These are phyloP conservation scores for Euura lappo DNA, from an alignment of 1,140 invertebrate genomes.

Conservation along the genomic window DNA sequence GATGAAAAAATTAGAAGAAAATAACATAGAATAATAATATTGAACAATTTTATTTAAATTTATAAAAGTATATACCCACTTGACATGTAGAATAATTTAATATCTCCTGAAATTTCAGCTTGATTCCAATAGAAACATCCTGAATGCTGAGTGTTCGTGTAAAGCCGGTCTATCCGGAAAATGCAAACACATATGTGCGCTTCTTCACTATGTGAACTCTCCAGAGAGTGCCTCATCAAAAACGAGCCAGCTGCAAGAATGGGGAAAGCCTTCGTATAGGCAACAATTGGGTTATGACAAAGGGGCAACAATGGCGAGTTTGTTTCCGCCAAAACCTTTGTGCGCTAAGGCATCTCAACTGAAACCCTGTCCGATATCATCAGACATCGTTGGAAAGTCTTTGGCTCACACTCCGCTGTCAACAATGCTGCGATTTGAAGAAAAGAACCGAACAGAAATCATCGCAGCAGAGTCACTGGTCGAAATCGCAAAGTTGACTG, in stretches of 20 bases:
- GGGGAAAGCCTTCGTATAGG: slow-evolving; percentile 21
- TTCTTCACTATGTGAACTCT: slow-evolving; percentile 23
- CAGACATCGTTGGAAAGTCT: slow-evolving; percentile 8
- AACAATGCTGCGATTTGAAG: slow-evolving; percentile 15
- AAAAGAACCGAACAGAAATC: slow-evolving; percentile 19
- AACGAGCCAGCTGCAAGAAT: slow-evolving; percentile 21
- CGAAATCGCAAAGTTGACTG: background rate
- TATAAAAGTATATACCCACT: background rate
- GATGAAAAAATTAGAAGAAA: too few species aligned
- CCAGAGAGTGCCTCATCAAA: slow-evolving; percentile 16
- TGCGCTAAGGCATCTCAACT: background rate
- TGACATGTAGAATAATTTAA: slow-evolving; percentile 6
- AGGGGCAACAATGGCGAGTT: slow-evolving; percentile 14
- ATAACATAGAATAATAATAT: too few species aligned
- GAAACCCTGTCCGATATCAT: background rate
- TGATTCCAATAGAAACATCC: slow-evolving; percentile 17
- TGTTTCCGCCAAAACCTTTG: slow-evolving; percentile 11
- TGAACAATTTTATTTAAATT: too few species aligned
- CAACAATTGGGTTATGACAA: slow-evolving; percentile 23
- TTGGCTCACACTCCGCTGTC: slow-evolving; percentile 2
- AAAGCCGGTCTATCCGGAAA: slow-evolving; percentile 18
- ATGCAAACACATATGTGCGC: slow-evolving; percentile 24
- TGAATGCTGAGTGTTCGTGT: slow-evolving; percentile 19
- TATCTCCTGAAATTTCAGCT: slow-evolving; percentile 21
- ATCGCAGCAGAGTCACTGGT: slow-evolving; percentile 14